These are phyloP conservation scores for Sigmodon hispidus DNA, from an alignment of 2,113 vertebrate genomes.

Conservation along the genomic window DNA sequence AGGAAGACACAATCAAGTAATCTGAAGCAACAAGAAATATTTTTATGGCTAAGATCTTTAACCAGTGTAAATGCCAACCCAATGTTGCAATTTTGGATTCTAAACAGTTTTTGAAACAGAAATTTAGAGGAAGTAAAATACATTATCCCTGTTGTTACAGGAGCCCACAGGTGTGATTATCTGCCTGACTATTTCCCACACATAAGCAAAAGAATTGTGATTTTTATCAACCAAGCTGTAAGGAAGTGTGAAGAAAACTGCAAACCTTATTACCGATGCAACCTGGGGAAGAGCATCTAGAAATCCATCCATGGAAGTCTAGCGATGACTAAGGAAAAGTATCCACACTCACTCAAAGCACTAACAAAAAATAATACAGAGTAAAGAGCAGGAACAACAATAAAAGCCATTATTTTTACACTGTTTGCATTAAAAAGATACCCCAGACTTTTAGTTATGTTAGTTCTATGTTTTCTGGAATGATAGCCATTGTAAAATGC, in stretches of 20 bases:
- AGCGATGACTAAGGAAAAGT: slow-evolving; percentile 20
- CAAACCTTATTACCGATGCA: slow-evolving; percentile 73
- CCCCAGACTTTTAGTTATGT: not conserved
- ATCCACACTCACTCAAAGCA: not conserved
- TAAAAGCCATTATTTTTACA: not conserved
- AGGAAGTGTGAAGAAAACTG: slow-evolving; percentile 76
- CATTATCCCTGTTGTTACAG: slow-evolving; percentile 33
- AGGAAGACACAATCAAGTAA: slow-evolving; percentile 5
- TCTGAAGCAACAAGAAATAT: slow-evolving; percentile 52
- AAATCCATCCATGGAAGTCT: slow-evolving; percentile 14
- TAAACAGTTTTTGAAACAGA: not conserved
- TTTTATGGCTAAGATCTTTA: slow-evolving; percentile 37
- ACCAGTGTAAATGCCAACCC: slow-evolving; percentile 48
- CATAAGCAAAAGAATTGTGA: slow-evolving; percentile 63
- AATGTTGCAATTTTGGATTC: slow-evolving; percentile 32
- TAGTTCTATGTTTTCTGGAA: not conserved
- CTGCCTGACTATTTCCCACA: slow-evolving; percentile 56
- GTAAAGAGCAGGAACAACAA: not conserved
- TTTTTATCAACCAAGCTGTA: slow-evolving; percentile 78
- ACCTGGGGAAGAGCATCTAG: slow-evolving; percentile 57
- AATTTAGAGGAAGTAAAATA: slow-evolving; percentile 15
- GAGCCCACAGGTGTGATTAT: slow-evolving; percentile 68
- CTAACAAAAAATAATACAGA: not conserved
- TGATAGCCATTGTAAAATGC: not conserved
- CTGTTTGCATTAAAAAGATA: not conserved